These are phyloP conservation scores for Geopemphigus sp. DNA, from an alignment of 1,140 invertebrate species.

Conservation along the genomic window DNA sequence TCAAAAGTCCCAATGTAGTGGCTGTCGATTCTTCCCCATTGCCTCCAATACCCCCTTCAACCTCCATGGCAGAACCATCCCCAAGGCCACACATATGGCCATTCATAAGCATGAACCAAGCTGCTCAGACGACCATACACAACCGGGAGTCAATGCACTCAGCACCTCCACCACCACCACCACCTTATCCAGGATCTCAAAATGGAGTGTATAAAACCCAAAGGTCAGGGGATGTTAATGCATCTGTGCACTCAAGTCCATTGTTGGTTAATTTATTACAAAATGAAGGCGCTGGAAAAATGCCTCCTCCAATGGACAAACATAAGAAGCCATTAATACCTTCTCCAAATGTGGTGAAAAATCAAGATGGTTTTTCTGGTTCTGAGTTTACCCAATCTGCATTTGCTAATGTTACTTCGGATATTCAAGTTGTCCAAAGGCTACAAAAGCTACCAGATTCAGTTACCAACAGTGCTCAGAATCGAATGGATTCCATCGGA, in stretches of 20 bases:
- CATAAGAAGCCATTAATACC: slow-evolving; percentile 55
- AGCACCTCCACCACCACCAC: slow-evolving; percentile 56
- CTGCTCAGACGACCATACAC: slow-evolving; percentile 64
- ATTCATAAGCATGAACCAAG: slow-evolving; percentile 87
- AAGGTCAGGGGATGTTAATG: slow-evolving; percentile 43
- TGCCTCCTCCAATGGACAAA: slow-evolving; percentile 52
- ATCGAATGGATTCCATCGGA: slow-evolving; percentile 49
- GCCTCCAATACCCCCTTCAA: slow-evolving; percentile 45
- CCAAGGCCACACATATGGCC: slow-evolving; percentile 60
- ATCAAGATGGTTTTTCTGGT: slow-evolving; percentile 40
- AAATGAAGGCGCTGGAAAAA: slow-evolving; percentile 67
- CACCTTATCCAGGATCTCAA: slow-evolving; percentile 58
- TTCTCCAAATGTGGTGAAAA: slow-evolving; percentile 52
- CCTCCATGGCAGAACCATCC: slow-evolving; percentile 45
- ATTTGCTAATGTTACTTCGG: slow-evolving; percentile 45
- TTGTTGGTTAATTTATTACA: slow-evolving; percentile 86
- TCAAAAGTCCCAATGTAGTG: slow-evolving; percentile 80
- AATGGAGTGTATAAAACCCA: slow-evolving; percentile 45
- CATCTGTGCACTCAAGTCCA: slow-evolving; percentile 74
- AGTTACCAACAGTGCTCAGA: slow-evolving; percentile 50
- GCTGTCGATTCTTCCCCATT: slow-evolving; percentile 63
- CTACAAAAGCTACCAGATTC: slow-evolving; percentile 47
- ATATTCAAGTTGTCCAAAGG: slow-evolving; percentile 42
- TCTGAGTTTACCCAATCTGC: slow-evolving; percentile 51
- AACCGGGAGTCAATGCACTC: slow-evolving; percentile 55